phyloP scores from a whole-genome alignment of 2,113 vertebrate species.

The Vulpes vulpes region DNA sequence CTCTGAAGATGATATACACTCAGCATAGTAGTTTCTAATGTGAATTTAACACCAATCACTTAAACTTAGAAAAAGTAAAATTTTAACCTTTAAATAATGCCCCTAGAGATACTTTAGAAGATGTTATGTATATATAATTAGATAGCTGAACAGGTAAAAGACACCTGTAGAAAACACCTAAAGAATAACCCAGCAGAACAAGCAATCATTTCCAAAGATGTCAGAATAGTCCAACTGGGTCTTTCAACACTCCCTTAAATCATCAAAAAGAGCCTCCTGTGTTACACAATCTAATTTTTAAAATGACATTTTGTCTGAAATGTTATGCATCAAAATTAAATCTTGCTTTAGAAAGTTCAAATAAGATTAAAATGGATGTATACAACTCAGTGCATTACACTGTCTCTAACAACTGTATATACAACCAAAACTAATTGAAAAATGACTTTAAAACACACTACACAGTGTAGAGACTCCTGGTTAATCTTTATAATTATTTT shows the following conservation, averaged over 20 bases:
- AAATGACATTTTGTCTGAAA: background rate
- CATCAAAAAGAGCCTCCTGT: background rate
- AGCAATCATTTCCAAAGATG: background rate
- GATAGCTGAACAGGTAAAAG: background rate
- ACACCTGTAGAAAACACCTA: background rate
- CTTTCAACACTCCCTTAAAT: background rate
- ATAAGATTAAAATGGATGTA: background rate
- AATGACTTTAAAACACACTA: background rate
- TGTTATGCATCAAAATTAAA: background rate
- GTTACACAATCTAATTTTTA: background rate
- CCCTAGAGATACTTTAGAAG: background rate
- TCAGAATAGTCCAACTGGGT: background rate
- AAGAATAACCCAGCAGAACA: background rate
- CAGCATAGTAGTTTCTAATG: background rate
- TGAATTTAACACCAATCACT: background rate
- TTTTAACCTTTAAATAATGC: background rate
- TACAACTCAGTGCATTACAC: background rate
- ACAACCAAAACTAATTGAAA: background rate
- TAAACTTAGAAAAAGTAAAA: background rate
- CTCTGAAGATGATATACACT: background rate
- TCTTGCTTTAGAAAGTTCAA: background rate
- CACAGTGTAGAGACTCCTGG: background rate
- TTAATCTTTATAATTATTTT: background rate
- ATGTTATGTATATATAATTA: background rate
- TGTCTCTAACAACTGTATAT: background rate